These are phyloP conservation scores for Branchellion lobata DNA, from an alignment of 2,888 invertebrate species.

Conservation along the genomic window DNA sequence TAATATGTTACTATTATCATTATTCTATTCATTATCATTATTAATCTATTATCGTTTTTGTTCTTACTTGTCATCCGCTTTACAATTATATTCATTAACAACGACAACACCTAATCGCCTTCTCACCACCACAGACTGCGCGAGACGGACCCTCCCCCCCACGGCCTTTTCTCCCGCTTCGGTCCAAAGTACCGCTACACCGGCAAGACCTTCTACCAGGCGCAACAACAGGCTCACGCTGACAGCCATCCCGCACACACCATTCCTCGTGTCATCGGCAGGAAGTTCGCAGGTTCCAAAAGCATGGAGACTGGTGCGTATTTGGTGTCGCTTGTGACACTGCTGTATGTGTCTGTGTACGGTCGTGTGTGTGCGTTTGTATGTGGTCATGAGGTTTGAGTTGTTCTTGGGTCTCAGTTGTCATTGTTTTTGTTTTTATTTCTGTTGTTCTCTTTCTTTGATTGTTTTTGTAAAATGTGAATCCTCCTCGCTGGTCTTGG, in stretches of 20 bases:
- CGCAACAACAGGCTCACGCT: conserved; percentile 64
- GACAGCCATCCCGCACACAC: conserved; percentile 80
- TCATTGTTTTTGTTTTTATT: too few species aligned
- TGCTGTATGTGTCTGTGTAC: too few species aligned
- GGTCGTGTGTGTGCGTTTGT: too few species aligned
- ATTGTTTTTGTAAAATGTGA: too few species aligned
- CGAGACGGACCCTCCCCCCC: conserved; percentile 76
- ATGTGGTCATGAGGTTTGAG: too few species aligned
- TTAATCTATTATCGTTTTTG: too few species aligned
- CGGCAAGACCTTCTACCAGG: conserved; percentile 86
- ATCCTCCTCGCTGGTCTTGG: too few species aligned
- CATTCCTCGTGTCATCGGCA: conserved; percentile 69
- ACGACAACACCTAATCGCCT: not conserved
- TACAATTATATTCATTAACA: not conserved
- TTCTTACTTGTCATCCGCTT: not conserved
- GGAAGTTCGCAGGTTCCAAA: conserved; percentile 43
- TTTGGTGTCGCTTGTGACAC: too few species aligned
- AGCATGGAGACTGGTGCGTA: conserved; percentile 46
- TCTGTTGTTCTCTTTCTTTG: too few species aligned
- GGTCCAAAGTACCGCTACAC: conserved; percentile 88
- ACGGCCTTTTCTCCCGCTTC: conserved; percentile 67
- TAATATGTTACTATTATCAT: too few species aligned
- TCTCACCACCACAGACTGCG: conserved; percentile 69
- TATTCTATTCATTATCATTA: not conserved
- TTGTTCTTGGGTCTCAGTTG: too few species aligned